Evolutionary conservation across 2,797 vertebrate species (phyloP).

Genomic region (Rhinella marina): DNA sequence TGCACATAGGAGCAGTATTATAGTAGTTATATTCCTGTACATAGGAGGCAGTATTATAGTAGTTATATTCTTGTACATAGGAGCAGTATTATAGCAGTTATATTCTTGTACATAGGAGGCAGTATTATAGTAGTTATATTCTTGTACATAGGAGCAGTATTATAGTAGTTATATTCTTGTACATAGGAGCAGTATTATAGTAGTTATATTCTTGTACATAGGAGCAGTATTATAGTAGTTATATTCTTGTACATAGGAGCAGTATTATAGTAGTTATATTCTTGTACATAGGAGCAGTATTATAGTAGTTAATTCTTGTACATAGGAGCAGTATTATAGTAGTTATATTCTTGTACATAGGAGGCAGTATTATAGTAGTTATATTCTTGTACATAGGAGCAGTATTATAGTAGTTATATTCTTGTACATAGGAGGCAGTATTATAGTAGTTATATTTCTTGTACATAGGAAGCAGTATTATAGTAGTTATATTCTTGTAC

Average conservation of each 20-base stretch:
- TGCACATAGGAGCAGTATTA: too few relatives aligned
- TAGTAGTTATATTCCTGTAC: neutral
- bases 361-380: too few relatives aligned
- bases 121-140: conserved; percentile 22
- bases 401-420: conserved; percentile 3
- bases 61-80: neutral
- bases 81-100: neutral
- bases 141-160: neutral
- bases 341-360: neutral
- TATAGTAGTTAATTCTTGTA: conserved; percentile 6
- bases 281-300: neutral
- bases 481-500: too few relatives aligned
- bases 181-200: too few relatives aligned
- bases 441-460: neutral
- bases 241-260: neutral
- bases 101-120: neutral
- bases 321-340: neutral
- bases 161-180: too few relatives aligned
- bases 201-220: too few relatives aligned
- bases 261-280: neutral
- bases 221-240: neutral
- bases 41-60: neutral
- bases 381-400: neutral
- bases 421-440: neutral
- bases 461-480: too few relatives aligned